Evolutionary conservation across 2,113 vertebrate species (phyloP), one percentile per base, ranked within the genome.

Genomic region (Gavia stellata): DNA sequence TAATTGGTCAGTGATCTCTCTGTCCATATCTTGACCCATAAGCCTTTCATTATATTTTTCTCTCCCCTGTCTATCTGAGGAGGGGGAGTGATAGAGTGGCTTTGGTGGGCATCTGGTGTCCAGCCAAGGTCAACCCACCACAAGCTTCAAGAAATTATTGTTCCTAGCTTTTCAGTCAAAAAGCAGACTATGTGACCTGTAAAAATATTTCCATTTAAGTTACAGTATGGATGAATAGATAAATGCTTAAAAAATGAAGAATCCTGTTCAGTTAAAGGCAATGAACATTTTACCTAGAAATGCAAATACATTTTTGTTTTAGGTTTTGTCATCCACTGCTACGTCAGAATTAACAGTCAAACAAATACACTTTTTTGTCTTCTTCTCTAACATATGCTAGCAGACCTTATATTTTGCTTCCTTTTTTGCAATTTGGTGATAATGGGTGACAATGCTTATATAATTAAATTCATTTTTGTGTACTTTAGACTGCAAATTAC

Each of bases 161-260:
- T 73, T 91, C 28, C 47, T 59, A 34, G 47, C 36, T 94, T 92
- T 94, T 47, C 20, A 85, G 45, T 77, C 28, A 68, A 59, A 94
- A 82, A 71, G 5, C 42, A 81, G 49, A 88, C 45, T 81, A 29
- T 89, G 53, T 94, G 68, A 96, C 71, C 68, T 89, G 42, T 68
- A 91, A 96, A 95, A 97, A 70, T 91, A 90, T 93, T 89, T 89
- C 49, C 28, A 75, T 62, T 89, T 96, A 74, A 95, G 81, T 94
- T 95, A 67, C 24, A 52, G 33, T 82, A 77, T 92, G 67, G 62
- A 65, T 84, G 91, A 95, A 91, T 42, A 88, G 52, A 77, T 38
- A 92, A 83, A 91, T 86, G 40, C 18, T 81, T 96, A 77, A 94
- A 81, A 96, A 85, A 80, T 82, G 8, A 90, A 47, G 34, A 71